Evolutionary conservation across 2,797 vertebrate genomes (phyloP).

Genomic region (Carduelis carduelis): DNA sequence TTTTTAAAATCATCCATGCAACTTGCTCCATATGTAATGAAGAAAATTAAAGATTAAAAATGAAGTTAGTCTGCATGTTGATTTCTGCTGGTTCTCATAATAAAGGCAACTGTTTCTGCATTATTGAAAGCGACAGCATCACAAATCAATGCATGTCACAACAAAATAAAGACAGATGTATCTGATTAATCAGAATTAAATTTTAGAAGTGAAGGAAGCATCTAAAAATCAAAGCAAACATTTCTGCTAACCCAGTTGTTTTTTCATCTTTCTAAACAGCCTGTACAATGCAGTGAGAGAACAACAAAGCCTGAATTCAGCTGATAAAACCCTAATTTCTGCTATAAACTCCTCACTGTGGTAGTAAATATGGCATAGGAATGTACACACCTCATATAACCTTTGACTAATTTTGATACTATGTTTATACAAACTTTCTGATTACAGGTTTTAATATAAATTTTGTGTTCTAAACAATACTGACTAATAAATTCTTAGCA

Average conservation of each 20-base stretch:
- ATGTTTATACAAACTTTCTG: not conserved
- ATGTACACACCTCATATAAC: not conserved
- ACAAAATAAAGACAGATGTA: constrained; percentile 74
- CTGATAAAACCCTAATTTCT: not conserved
- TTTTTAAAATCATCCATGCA: constrained; percentile 35
- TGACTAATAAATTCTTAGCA: not conserved
- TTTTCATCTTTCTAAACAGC: not conserved
- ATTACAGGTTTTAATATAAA: not conserved
- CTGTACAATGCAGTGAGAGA: not conserved
- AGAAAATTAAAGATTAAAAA: constrained; percentile 52
- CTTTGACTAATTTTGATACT: not conserved
- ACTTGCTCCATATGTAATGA: constrained; percentile 17
- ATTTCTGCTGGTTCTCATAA: constrained; percentile 64
- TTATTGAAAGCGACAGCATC: constrained; percentile 71
- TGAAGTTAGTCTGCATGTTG: constrained; percentile 55
- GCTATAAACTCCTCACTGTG: not conserved
- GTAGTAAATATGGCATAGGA: not conserved
- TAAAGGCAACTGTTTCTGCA: constrained; percentile 65
- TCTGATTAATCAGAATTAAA: constrained; percentile 79
- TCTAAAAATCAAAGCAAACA: constrained; percentile 76
- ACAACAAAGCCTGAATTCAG: not conserved
- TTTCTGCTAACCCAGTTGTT: not conserved
- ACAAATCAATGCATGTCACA: constrained; percentile 76
- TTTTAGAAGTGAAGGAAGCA: constrained; percentile 70
- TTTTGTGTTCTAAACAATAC: not conserved